Evolutionary conservation across 1,140 invertebrate genomes (phyloP).

Genomic region (Andrena cerasifolii): DNA sequence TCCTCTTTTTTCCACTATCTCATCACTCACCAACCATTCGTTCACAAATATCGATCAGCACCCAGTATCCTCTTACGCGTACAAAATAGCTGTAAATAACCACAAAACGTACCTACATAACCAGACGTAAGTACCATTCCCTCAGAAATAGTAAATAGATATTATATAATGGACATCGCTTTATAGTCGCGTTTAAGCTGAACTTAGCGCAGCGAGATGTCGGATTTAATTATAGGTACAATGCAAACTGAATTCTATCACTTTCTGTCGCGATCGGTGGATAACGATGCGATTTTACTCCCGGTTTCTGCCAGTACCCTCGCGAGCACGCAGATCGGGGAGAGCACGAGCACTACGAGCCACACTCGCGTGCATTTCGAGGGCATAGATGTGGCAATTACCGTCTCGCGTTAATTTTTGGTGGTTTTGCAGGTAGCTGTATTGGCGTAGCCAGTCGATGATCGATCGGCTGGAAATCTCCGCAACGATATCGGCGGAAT

Average conservation of each 20-base stretch:
- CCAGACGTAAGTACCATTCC: too few species aligned
- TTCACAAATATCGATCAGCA: background rate
- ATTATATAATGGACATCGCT: too few species aligned
- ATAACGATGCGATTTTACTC: conserved; percentile 6
- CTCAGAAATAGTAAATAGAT: background rate
- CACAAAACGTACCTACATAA: background rate
- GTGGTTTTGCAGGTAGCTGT: conserved; percentile 35
- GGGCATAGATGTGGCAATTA: conserved; percentile 43
- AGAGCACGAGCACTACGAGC: conserved; percentile 24
- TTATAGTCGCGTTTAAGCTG: background rate
- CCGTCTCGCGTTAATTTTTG: conserved; percentile 42
- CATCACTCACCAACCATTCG: too few species aligned
- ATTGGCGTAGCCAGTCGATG: conserved; percentile 38
- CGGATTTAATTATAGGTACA: conserved; percentile 11
- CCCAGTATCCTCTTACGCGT: background rate
- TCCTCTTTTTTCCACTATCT: too few species aligned
- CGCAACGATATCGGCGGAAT: conserved; percentile 34
- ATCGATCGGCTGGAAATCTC: conserved; percentile 48
- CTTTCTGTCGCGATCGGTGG: background rate
- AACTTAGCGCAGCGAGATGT: conserved; percentile 24
- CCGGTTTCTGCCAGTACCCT: background rate
- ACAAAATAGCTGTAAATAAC: background rate
- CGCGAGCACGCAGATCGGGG: background rate
- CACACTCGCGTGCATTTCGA: conserved; percentile 29
- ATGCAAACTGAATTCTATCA: conserved; percentile 29